A percentile compares a stretch with the other conserved stretches of the same genome.
phyloP scores from a whole-genome alignment of 2,797 vertebrate species.

The Phalanger gymnotis region DNA sequence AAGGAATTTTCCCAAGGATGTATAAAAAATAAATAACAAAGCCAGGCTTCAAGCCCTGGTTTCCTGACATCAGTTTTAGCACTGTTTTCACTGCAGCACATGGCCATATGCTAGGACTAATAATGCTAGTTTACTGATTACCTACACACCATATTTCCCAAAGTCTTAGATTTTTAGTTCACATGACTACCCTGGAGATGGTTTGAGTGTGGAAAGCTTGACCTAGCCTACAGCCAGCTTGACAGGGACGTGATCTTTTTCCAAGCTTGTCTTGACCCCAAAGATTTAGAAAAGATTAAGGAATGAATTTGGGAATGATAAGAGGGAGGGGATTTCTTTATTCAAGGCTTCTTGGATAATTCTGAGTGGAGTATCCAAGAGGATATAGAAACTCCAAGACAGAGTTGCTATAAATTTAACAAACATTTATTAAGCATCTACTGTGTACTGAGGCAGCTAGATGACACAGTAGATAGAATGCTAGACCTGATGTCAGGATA shows the following conservation, averaged over 20 bases:
- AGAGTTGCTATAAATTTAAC: no score
- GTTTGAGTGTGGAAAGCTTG: not conserved
- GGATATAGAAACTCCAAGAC: not conserved
- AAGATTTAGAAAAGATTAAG: constrained; percentile 7
- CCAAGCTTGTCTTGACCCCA: not conserved
- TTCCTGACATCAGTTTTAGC: not conserved
- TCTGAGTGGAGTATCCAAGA: not conserved
- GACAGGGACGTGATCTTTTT: not conserved
- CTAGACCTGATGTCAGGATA: no score
- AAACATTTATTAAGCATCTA: no score
- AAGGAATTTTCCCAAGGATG: not conserved
- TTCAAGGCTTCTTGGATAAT: no score
- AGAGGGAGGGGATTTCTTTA: not conserved
- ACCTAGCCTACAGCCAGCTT: not conserved
- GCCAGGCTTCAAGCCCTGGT: not conserved
- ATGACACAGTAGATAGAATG: no score
- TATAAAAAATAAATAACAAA: not conserved
- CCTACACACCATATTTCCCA: no score
- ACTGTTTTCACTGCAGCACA: not conserved
- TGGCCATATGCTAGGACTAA: not conserved
- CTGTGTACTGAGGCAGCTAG: no score
- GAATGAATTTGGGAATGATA: not conserved
- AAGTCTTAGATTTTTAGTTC: not conserved
- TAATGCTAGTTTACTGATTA: not conserved
- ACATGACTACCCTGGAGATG: not conserved